Evolutionary conservation across 1,140 invertebrate genomes (phyloP).

Genomic region (Pomacea maculata): DNA sequence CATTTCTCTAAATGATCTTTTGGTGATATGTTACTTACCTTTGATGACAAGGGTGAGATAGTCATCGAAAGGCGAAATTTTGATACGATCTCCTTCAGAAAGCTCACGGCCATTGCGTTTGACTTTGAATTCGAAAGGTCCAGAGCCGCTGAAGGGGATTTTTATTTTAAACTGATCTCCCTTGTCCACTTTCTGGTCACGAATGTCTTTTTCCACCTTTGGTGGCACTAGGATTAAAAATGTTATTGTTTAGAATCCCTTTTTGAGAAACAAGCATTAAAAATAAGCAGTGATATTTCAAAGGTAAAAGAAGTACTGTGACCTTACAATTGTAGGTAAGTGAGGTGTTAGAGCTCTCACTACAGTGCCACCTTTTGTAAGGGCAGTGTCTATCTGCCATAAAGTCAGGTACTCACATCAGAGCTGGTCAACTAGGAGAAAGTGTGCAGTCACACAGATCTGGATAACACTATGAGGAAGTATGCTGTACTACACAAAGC

Average conservation of each 20-base stretch:
- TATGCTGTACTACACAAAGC: too few species aligned
- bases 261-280: too few species aligned
- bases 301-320: too few species aligned
- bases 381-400: too few species aligned
- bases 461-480: too few species aligned
- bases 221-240: slow-evolving; percentile 78
- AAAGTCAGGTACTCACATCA: too few species aligned
- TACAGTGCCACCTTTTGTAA: too few species aligned
- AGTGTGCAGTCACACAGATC: too few species aligned
- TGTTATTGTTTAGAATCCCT: background rate
- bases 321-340: too few species aligned
- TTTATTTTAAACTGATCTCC: slow-evolving; percentile 67
- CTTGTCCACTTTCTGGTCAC: slow-evolving; percentile 57
- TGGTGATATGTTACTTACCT: slow-evolving; percentile 41
- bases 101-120: slow-evolving; percentile 83
- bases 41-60: slow-evolving; percentile 82
- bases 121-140: slow-evolving; percentile 86
- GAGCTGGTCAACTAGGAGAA: too few species aligned
- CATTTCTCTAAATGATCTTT: background rate
- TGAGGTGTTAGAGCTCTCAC: too few species aligned
- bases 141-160: slow-evolving; percentile 76
- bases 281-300: too few species aligned
- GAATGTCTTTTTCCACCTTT: slow-evolving; percentile 64
- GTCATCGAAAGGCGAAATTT: slow-evolving; percentile 94
- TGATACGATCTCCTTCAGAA: slow-evolving; percentile 81